A percentile compares a stretch with the other conserved stretches of the same genome.
Evolutionary conservation across 1,140 invertebrate genomes (phyloP).

Genomic region (Heliconius congener): DNA sequence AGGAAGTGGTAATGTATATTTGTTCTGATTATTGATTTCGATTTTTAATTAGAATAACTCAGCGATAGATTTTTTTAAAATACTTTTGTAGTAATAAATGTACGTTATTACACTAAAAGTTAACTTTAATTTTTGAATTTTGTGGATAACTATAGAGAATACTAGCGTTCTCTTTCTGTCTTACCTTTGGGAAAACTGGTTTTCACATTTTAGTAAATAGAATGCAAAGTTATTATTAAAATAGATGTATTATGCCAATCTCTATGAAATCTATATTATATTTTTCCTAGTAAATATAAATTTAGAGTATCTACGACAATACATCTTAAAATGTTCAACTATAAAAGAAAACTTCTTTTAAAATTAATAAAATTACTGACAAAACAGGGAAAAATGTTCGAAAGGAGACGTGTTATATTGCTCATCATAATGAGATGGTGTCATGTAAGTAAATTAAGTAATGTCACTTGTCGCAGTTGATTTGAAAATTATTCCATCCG

Average conservation of each 20-base stretch:
- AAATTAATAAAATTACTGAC: too few relatives aligned
- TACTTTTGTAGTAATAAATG: too few relatives aligned
- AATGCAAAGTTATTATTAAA: neutral
- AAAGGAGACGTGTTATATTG: neutral
- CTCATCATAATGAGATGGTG: neutral
- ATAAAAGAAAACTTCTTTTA: too few relatives aligned
- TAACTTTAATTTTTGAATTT: too few relatives aligned
- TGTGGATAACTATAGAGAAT: neutral
- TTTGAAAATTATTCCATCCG: constrained; percentile 30
- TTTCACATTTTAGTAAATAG: neutral
- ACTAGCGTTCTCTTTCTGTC: neutral
- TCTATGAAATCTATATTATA: neutral
- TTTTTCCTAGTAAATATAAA: neutral
- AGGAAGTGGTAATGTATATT: neutral
- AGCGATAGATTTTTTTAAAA: neutral
- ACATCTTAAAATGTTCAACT: too few relatives aligned
- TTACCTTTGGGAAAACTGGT: neutral
- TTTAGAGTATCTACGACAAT: neutral
- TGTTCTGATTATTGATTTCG: neutral
- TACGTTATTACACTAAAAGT: neutral
- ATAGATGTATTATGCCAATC: neutral
- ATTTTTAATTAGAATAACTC: neutral
- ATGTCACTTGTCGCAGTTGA: constrained; percentile 7
- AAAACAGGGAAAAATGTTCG: too few relatives aligned
- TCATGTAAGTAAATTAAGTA: constrained; percentile 5